Base-by-base conservation (phyloP, 2,888 invertebrate species). In the Xestoiulus laeticollis region DNA sequence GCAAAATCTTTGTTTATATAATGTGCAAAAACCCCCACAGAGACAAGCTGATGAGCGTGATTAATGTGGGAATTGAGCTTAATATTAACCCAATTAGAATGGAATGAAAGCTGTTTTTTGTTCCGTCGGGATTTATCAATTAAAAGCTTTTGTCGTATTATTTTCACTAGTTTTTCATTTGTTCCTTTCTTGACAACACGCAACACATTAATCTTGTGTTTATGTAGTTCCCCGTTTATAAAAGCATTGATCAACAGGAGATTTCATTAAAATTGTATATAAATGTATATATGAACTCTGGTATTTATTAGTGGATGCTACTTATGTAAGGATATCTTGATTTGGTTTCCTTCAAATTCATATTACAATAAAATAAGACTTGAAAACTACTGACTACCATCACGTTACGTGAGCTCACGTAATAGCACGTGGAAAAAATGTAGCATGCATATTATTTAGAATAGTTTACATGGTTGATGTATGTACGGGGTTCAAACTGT, bases 91-190 rank as follows among this genome's bases (percentile, higher is more conserved):
- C 68, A 68, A 68, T 68, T 68, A 68, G 68, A 68, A 68, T 8
- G 68, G 68, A 68, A 68, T 68, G 68, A 1, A 68, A 68, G 22
- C 68, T 10, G 68, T 59, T 68, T 68, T 68, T 68, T 68, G 68
- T 68, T 8, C 26, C 68, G 4, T 68, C 8, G 68, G 68, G 68
- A 68, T 68, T 68, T 68, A 68, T 68, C 68, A 68, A 68, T 68
- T 68, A 68, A 68, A 68, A 68, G 68, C 68, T 68, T 68, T 68
- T 68, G 68, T 68, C 68, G 26, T 68, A 68, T 68, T 68, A 68
- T 68, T 22, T 68, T 68, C 68, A 68, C 68, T 68, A 10, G 26
- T 68, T 68, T 68, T 68, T 68, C 68, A 26, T 68, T 12, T 26
- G 26, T 68, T 26, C 10, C 26, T 26, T 68, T 8, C 1, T 8